Base-by-base conservation (phyloP, 2,797 vertebrate species). In the Intellagama lesueurii region DNA sequence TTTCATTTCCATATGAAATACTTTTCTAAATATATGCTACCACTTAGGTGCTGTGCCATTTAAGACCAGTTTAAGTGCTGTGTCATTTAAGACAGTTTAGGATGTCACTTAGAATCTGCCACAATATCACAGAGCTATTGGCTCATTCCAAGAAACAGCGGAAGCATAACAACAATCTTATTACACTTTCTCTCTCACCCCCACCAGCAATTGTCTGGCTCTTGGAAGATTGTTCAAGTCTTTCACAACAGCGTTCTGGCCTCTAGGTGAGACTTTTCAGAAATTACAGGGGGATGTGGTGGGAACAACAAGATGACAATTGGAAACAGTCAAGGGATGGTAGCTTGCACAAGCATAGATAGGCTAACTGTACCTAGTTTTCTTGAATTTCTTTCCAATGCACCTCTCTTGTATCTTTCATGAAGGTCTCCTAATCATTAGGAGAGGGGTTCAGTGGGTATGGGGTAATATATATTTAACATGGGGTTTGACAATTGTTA, bases 1-100 rank as follows among this genome's bases (percentile, higher is more conserved):
- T 94, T 92, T 92, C 64, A 86, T 52, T 82, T 44, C 24, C 1
- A 49, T 7, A 7, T 40, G 69, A 24, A 88, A 60, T 35, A 16
- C 69, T 75, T 81, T 52, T 72, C 60, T 76, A 30, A 52, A 49
- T 44, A 83, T 56, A 9, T 32, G 17, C 44, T 49, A 40, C 81
- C 24, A 17, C 40, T 85, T 80, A 56, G 73, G 24, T 17, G 49
- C 2, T 28, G 52, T n/a, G n/a, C 11, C 72, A 66, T 76, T 90
- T 69, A 44, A 69, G 56, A 86, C 56, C 40, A 40, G 40, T 40
- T 85, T 80, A 56, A 81, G 24, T 17, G 49, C 2, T 28, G 52
- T n/a, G n/a, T 6, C 72, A 66, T 68, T 90, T 69, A 44, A 69
- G 56, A 86, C 56, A 40, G 19, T 12, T 64, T 64, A 14, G 19